Percentiles rank a stretch among this genome's conserved stretches.
Conservation (phyloP, 2,797 vertebrate species). For the Syngnathus acus region DNA sequence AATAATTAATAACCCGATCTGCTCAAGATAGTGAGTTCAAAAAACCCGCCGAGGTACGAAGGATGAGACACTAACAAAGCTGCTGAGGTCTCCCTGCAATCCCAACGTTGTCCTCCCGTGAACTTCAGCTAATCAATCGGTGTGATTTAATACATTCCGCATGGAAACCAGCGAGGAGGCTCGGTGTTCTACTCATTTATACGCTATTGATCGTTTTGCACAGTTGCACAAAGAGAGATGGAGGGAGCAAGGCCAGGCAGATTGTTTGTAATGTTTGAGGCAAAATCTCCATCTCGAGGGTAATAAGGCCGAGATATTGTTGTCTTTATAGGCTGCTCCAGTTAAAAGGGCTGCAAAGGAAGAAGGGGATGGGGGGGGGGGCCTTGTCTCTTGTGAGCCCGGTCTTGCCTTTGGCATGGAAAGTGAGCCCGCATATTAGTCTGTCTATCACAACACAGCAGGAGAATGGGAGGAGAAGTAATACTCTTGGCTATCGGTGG, state of each 20-base stretch:
- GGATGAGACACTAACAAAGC: too few species aligned
- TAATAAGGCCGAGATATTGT: conserved; percentile 31
- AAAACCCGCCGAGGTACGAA: too few species aligned
- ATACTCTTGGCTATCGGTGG: conserved; percentile 49
- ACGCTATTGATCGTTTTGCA: conserved; percentile 39
- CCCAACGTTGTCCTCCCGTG: conserved; percentile 38
- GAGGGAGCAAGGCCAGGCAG: not conserved
- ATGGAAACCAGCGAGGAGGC: conserved; percentile 23
- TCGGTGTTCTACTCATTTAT: conserved; percentile 46
- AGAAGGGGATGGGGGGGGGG: conserved; percentile 1
- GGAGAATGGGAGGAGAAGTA: conserved; percentile 56
- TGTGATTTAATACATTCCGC: conserved; percentile 49
- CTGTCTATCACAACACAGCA: conserved; percentile 58
- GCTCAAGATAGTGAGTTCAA: too few species aligned
- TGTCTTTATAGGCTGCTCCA: conserved; percentile 37
- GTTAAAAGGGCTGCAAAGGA: conserved; percentile 34
- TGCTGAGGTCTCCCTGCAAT: conserved; percentile 17
- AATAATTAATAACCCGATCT: too few species aligned
- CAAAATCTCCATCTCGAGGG: conserved; percentile 28
- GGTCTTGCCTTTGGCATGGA: conserved; percentile 56
- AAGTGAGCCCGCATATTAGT: conserved; percentile 65
- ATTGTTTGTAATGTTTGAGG: conserved; percentile 22
- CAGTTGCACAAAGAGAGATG: conserved; percentile 10
- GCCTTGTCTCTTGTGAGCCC: conserved; percentile 40
- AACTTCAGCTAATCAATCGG: conserved; percentile 55